These are phyloP conservation scores for Melitaea athalia DNA, from an alignment of 2,888 invertebrate genomes.

Conservation along the genomic window DNA sequence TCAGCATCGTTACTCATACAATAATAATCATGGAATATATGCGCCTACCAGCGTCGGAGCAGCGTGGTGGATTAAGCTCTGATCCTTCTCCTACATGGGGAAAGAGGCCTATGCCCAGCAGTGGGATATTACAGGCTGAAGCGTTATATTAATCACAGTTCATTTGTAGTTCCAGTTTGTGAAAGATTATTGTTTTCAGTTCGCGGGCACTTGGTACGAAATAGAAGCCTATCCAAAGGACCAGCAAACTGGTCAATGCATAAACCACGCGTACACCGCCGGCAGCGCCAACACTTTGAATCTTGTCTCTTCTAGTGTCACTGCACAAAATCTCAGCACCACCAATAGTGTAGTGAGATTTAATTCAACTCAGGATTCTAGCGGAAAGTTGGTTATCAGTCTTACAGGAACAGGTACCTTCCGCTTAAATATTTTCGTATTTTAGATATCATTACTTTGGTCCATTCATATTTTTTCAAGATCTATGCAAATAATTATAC, in stretches of 20 bases:
- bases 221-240: conserved; percentile 50
- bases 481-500: too few relatives aligned
- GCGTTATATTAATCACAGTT: too few relatives aligned
- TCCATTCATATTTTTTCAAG: too few relatives aligned
- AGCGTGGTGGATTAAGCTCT: too few relatives aligned
- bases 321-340: conserved; percentile 49
- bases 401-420: conserved; percentile 52
- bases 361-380: conserved; percentile 38
- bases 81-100: too few relatives aligned
- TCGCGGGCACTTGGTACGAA: conserved; percentile 47
- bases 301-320: conserved; percentile 53
- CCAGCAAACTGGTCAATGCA: conserved; percentile 58
- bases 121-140: too few relatives aligned
- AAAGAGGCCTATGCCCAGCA: too few relatives aligned
- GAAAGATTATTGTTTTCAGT: conserved; percentile 37
- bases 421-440: too few relatives aligned
- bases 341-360: conserved; percentile 48
- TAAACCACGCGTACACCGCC: conserved; percentile 51
- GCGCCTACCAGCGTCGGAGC: too few relatives aligned
- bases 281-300: conserved; percentile 44
- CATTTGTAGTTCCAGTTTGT: background rate
- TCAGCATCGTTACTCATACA: too few relatives aligned
- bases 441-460: too few relatives aligned
- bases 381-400: conserved; percentile 55
- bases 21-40: too few relatives aligned